Evolutionary conservation across 2,797 vertebrate species (phyloP).

Genomic region (Gobio occitaniae): DNA sequence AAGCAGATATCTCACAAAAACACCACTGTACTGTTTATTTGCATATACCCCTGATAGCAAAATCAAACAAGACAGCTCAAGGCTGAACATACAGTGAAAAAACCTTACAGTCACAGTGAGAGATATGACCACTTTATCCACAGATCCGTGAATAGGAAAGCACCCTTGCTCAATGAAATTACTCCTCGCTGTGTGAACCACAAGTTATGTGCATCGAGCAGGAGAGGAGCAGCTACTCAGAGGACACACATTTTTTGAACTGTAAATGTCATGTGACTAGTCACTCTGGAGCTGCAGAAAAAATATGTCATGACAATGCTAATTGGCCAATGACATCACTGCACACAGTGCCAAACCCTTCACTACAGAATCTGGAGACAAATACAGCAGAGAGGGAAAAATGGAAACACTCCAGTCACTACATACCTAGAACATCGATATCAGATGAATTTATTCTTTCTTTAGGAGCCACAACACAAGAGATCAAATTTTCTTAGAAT

Average conservation of each 20-base stretch:
- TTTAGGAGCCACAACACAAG: background rate
- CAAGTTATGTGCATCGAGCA: conserved; percentile 28
- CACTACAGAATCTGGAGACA: too few relatives aligned
- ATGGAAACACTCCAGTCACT: background rate
- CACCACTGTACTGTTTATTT: conserved; percentile 5
- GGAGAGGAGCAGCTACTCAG: conserved; percentile 6
- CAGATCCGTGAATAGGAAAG: conserved; percentile 39
- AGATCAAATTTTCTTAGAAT: background rate
- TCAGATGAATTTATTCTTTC: background rate
- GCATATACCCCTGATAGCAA: conserved; percentile 1
- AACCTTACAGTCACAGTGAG: conserved; percentile 42
- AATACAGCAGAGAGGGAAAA: background rate
- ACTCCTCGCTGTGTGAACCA: conserved; percentile 7
- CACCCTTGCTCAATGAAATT: conserved; percentile 28
- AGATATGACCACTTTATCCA: conserved; percentile 32
- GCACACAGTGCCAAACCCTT: too few relatives aligned
- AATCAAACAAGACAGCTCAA: conserved; percentile 34
- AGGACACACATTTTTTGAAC: background rate
- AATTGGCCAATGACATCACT: too few relatives aligned
- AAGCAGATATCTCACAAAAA: background rate
- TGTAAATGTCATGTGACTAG: conserved; percentile 8
- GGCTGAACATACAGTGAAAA: conserved; percentile 15
- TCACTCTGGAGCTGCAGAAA: background rate
- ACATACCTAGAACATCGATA: background rate
- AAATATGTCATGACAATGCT: background rate